Evolutionary conservation across 1,140 invertebrate species (phyloP), one percentile per base, ranked within the genome.

Genomic region (Drosophila nigromelanica): DNA sequence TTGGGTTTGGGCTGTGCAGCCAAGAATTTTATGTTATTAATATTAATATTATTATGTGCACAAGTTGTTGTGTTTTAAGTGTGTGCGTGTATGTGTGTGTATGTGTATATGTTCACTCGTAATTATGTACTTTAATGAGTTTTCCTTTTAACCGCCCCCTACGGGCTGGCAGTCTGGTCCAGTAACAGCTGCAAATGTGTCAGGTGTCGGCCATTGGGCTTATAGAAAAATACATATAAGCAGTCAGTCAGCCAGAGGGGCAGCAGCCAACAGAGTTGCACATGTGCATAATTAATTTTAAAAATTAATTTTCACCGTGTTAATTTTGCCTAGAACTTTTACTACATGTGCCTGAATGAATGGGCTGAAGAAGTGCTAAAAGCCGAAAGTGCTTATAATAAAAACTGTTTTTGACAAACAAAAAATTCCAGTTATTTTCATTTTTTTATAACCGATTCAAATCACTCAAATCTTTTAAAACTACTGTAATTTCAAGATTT

Each of bases 41-140:
- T 86, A 86, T 89, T 89, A 89, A 89, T 89, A 83, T 87, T 87
- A 83, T 79, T 83, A 71, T 78, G 63, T 66, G 51, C 70, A 81
- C 60, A 78, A 67, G 39, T 47, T 47, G 50, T 68, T 60, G n/a
- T 15, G 27, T 27, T 27, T 27, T 27, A 27, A 45, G n/a, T 37
- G 15, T 40, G 33, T 39, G 15, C 35, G 12, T 35, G 6, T 10
- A 12, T 14, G 30, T 50, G 62, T 40, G 39, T 62, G 33, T 39
- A 10, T 43, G 2, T n/a, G 35, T 60, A 45, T 61, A 68, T 76
- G 63, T 75, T 70, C 77, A 61, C 61, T 70, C 63, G 78, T 73
- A 89, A 89, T 89, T 89, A 89, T 79, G 83, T 76, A 89, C 78
- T 89, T 89, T 89, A 89, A 89, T 89, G 83, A 83, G 83, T 89